Percentiles rank a stretch among this genome's conserved stretches.
Conservation (phyloP, 1,140 invertebrate genomes). For the Thaumetopoea pityocampa region DNA sequence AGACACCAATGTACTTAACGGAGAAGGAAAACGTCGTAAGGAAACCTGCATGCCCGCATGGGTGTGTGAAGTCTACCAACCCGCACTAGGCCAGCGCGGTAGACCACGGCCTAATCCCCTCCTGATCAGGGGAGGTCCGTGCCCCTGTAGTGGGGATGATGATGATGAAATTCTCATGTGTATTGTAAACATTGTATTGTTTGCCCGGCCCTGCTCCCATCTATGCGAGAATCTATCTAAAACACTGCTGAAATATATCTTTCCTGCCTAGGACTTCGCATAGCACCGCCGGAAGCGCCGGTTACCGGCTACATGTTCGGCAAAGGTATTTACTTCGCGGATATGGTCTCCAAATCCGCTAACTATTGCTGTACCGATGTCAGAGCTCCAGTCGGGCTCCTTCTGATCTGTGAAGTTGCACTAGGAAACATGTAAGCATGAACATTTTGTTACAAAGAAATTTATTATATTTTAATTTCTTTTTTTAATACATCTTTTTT, state of each 20-base stretch:
- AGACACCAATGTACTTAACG: too few relatives aligned
- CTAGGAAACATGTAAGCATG: constrained; percentile 94
- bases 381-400: constrained; percentile 84
- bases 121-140: too few relatives aligned
- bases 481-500: constrained; percentile 15
- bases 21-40: too few relatives aligned
- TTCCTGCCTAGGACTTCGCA: constrained; percentile 81
- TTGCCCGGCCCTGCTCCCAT: too few relatives aligned
- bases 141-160: too few relatives aligned
- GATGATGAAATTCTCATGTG: too few relatives aligned
- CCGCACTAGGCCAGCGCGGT: too few relatives aligned
- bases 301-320: constrained; percentile 99
- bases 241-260: background rate
- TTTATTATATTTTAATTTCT: background rate
- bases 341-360: constrained; percentile 99
- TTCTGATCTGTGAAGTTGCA: constrained; percentile 97
- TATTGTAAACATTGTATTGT: too few relatives aligned
- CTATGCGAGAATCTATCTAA: background rate
- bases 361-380: constrained; percentile 94
- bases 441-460: constrained; percentile 2
- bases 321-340: constrained; percentile 97
- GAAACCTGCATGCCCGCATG: too few relatives aligned
- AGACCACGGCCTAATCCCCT: too few relatives aligned
- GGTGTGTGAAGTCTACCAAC: too few relatives aligned
- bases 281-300: constrained; percentile 96